Percentiles rank a stretch among this genome's conserved stretches.
phyloP scores from a whole-genome alignment of 2,113 vertebrate species.

The Phylloscopus whistleri region DNA sequence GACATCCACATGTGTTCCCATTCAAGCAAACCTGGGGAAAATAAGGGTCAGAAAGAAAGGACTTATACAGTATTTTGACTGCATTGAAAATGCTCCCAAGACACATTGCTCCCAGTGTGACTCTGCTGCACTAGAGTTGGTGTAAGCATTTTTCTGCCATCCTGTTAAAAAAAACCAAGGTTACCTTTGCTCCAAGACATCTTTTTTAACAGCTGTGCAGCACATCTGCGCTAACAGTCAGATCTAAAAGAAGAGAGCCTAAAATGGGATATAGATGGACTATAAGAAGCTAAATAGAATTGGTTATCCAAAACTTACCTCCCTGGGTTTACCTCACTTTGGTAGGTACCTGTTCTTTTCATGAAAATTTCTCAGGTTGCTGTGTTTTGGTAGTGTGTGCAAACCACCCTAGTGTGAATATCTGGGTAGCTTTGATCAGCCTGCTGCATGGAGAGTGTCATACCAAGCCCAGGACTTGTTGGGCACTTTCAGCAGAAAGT shows the following conservation, averaged over 20 bases:
- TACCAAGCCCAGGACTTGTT: not conserved
- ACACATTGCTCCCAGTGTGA: accelerated
- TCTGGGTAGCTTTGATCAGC: not conserved
- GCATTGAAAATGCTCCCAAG: not conserved
- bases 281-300: not conserved
- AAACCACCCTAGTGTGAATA: not conserved
- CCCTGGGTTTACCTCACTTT: not conserved
- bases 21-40: not conserved
- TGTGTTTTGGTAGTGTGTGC: not conserved
- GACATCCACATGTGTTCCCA: not conserved
- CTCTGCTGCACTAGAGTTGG: not conserved
- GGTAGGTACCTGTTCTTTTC: not conserved
- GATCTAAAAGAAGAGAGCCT: not conserved
- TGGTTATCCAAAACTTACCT: not conserved
- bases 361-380: not conserved
- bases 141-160: not conserved
- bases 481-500: not conserved
- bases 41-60: not conserved
- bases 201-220: not conserved
- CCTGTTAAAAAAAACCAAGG: not conserved
- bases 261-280: not conserved
- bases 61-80: not conserved
- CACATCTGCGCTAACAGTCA: not conserved
- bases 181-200: not conserved
- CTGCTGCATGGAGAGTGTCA: not conserved